phyloP scores from a whole-genome alignment of 2,113 vertebrate genomes.

The Pomatorhinus ruficollis region DNA sequence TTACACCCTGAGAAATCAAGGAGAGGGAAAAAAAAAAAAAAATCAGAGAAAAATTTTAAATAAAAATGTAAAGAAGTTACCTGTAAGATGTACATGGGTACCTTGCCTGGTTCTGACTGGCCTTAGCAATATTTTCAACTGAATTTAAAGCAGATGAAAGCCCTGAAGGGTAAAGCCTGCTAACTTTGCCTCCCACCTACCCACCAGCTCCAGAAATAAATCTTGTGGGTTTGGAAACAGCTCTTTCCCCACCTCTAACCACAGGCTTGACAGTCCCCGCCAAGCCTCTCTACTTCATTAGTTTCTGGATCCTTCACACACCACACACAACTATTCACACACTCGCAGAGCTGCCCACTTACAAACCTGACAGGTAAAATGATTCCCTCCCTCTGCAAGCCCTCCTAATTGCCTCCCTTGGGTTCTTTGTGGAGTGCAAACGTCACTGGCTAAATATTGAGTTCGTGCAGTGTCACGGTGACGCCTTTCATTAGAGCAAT shows the following conservation, averaged over 20 bases:
- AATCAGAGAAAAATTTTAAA: neutral
- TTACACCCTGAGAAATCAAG: neutral
- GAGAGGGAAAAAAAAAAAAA: accelerated
- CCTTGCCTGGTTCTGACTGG: neutral
- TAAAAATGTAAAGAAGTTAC: neutral
- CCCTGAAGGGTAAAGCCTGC: slow-evolving; percentile 34
- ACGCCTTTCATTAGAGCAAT: slow-evolving; percentile 6
- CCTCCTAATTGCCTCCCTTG: slow-evolving; percentile 60
- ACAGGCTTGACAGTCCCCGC: slow-evolving; percentile 9
- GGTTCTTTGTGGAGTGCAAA: neutral
- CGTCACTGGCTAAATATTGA: slow-evolving; percentile 15
- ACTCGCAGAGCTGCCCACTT: slow-evolving; percentile 38
- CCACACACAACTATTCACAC: neutral
- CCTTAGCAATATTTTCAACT: neutral
- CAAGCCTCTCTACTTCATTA: slow-evolving; percentile 10
- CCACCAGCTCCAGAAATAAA: slow-evolving; percentile 55
- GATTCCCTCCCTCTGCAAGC: slow-evolving; percentile 34
- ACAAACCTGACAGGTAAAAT: slow-evolving; percentile 52
- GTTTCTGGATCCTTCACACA: neutral
- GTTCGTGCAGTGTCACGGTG: neutral
- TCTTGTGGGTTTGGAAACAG: slow-evolving; percentile 46
- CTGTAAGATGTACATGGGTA: neutral
- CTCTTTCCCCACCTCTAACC: slow-evolving; percentile 42
- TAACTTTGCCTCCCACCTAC: slow-evolving; percentile 12
- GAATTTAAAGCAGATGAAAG: slow-evolving; percentile 49